Evolutionary conservation across 2,888 invertebrate genomes (phyloP), one percentile per base, ranked within the genome.

Genomic region (Notocelia uddmanniana): DNA sequence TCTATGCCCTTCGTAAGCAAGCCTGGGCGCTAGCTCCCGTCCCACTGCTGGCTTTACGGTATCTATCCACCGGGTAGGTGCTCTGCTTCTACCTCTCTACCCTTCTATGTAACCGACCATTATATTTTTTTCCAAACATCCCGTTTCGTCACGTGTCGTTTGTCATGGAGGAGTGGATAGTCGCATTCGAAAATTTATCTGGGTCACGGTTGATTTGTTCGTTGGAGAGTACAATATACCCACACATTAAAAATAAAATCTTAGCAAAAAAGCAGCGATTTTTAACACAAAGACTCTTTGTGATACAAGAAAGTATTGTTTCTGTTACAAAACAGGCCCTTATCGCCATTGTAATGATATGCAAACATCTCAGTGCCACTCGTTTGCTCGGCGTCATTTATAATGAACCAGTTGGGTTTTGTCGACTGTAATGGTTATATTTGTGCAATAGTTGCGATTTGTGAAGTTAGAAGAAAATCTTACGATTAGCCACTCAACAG

Each of bases 341-440:
- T 83, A 81, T 85, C 77, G 80, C 72, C 67, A 54, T 67, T 69
- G 75, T 86, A 85, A 86, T 84, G 84, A 82, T 82, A 85, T 84
- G 82, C 84, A 83, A 84, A 84, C 83, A 77, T 77, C 72, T 15
- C 74, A 77, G 76, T 75, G 68, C 64, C 71, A 69, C 63, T 62
- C 58, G 69, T 73, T 55, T 59, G 55, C 8, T n/a, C 9, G 41
- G 13, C 48, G 69, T 68, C 79, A 78, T 80, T 78, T 79, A 23
- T 68, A 68, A 68, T 68, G 60, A 37, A 52, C 19, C 57, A 15
- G 5, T 58, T 52, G 41, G 68, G 37, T 60, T 60, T 41, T 8
- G 8, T 31, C 34, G 21, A 19, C 52, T 68, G 60, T 60, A 52
- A 52, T 60, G 37, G 26, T 52, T 68, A 52, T 50, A 5, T 31